A percentile compares a stretch with the other conserved stretches of the same genome.
Conservation (phyloP, 2,797 vertebrate genomes). For the Poeciliopsis presidionis region DNA sequence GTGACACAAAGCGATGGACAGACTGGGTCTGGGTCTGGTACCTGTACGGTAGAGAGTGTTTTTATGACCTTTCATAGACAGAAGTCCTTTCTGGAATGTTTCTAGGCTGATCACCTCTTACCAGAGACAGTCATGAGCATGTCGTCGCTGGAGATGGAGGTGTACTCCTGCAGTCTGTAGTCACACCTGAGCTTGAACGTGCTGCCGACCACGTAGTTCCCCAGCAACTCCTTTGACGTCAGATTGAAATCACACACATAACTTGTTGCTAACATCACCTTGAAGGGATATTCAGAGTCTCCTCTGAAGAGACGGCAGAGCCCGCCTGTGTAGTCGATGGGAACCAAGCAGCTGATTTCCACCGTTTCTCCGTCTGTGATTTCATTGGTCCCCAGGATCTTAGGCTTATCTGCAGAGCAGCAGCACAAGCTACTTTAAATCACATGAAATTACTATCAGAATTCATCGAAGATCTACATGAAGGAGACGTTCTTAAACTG, state of each 20-base stretch:
- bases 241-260: slow-evolving; percentile 8
- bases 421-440: not conserved
- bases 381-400: not conserved
- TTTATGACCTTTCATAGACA: not conserved
- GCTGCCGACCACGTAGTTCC: not conserved
- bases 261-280: rapidly evolving
- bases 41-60: slow-evolving; percentile 4
- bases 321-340: slow-evolving; percentile 6
- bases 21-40: slow-evolving; percentile 10
- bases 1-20: not conserved
- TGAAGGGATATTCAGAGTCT: not conserved
- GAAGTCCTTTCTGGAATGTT: not conserved
- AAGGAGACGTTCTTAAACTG: not conserved
- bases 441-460: not conserved
- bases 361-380: not conserved
- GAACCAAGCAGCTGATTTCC: slow-evolving; percentile 9
- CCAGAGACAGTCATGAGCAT: not conserved
- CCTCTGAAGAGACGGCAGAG: slow-evolving; percentile 17
- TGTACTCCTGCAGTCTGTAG: slow-evolving; percentile 28
- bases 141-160: not conserved
- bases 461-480: not conserved
- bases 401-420: not conserved
- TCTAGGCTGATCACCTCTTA: not conserved
- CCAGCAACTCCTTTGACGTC: slow-evolving; percentile 16
- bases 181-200: slow-evolving; percentile 6